Base-by-base conservation (phyloP, 2,888 invertebrate species). In the Eristalis pertinax region DNA sequence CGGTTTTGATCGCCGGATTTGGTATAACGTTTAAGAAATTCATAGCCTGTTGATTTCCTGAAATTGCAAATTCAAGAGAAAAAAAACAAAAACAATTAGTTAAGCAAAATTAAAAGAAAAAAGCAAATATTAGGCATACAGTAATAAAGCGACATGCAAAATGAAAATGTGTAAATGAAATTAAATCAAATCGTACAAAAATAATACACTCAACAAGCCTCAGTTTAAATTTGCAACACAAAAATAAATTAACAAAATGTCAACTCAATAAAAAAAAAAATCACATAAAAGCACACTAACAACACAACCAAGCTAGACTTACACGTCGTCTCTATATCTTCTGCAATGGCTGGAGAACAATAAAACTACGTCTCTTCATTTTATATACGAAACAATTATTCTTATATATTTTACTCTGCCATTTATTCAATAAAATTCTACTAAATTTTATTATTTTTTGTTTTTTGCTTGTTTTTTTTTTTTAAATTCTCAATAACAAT, bases 1-100 rank as follows among this genome's bases (percentile, higher is more conserved):
- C 93, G 4, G 91, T 91, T 90, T 93, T 93, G 19, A 93, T 92
- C 35, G 91, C 90, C 81, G 92, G 90, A 89, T 92, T 91, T 64
- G 91, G 92, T 72, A 90, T 89, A 19, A 91, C 89, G 85, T 92
- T 92, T 89, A 92, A 91, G 83, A 90, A 92, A 38, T 89, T 90
- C 89, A 91, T 90, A 86, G 50, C 29, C 79, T 88, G 78, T 41
- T 78, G 88, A 10, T 50, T 35, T 64, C 78, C 88, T 89, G 73
- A 65, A 83, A 77, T 35, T 67, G 35, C 60, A 70, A 70, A 43
- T 64, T 67, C 60, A 70, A 74, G 35, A 56, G 67, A 63, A 35
- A 15, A 68, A 38, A 64, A 70, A 74, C 0, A 24, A 58, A 19
- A 5, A 50, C 19, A 68, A 22, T 69, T 13, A 82, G 29, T 10